Evolutionary conservation across 2,888 invertebrate species (phyloP), one percentile per base, ranked within the genome.

Genomic region (Megalurothrips usitatus): DNA sequence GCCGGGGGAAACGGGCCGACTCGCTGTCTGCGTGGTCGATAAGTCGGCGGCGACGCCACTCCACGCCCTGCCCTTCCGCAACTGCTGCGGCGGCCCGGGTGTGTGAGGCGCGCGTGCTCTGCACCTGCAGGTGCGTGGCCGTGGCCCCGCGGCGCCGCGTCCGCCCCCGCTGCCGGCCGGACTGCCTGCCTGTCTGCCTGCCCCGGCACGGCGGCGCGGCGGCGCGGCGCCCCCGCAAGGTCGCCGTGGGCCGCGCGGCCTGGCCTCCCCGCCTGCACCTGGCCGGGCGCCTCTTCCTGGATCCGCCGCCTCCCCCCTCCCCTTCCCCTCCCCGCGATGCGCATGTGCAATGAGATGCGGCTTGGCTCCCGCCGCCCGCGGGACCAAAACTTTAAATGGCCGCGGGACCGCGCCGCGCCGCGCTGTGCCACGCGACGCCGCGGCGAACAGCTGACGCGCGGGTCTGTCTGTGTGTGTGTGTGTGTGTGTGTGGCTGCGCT

Each of bases 361-460:
- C 34, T 2, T 6, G 34, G 6, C 34, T 43, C 34, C 34, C 34
- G 34, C 34, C 34, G 34, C 3, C 58, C 58, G 58, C 58, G 17
- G 58, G 19, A 58, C 58, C 14, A 17, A 58, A 58, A 58, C 58
- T 58, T 52, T 58, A 58, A 58, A 58, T 19, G 58, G 58, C 58
- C n/a, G 14, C 34, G 34, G 34, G 14, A 58, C 68, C 68, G 23
- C 68, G 68, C 26, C 23, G 68, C 68, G 68, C 68, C 68, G 23
- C 68, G 68, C 68, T 11, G 9, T 23, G 68, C 63, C 63, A 23
- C 68, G 68, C 63, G 12, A 63, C 23, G 68, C 10, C 68, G 26
- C 68, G 23, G 23, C 26, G 68, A 75, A 75, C 68, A 75, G 68
- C 68, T 75, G 68, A 75, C 68, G 68, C 68, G 23, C 8, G 68